Percentiles rank a stretch among this genome's conserved stretches.
phyloP scores from a whole-genome alignment of 2,113 vertebrate genomes.

The Elanoides forficatus region DNA sequence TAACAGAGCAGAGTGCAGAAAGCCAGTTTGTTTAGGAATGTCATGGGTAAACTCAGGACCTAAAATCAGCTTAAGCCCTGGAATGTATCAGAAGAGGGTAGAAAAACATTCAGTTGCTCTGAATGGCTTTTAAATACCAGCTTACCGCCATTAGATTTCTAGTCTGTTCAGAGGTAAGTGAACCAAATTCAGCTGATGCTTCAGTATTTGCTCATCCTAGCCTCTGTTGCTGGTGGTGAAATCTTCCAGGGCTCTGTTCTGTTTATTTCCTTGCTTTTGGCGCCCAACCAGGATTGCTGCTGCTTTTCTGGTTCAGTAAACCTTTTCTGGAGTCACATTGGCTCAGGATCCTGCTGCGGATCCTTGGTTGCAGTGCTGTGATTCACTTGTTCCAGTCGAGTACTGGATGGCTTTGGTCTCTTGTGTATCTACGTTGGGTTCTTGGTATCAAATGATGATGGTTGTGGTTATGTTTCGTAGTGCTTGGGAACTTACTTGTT shows the following conservation, averaged over 20 bases:
- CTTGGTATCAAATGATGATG: not conserved
- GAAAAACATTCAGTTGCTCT: not conserved
- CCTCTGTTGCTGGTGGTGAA: constrained; percentile 1
- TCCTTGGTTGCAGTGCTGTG: constrained; percentile 7
- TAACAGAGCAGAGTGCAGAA: not conserved
- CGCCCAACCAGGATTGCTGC: constrained; percentile 26
- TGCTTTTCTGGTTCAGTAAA: constrained; percentile 62
- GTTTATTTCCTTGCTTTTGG: constrained; percentile 52
- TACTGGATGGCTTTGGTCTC: not conserved
- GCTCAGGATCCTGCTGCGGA: constrained; percentile 44
- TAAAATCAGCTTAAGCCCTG: not conserved
- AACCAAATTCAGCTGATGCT: not conserved
- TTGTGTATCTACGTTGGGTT: not conserved
- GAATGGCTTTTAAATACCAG: not conserved
- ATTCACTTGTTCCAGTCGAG: constrained; percentile 40
- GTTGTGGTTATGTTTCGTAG: not conserved
- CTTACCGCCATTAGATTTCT: not conserved
- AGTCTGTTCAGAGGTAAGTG: not conserved
- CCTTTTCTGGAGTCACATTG: constrained; percentile 56
- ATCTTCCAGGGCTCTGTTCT: constrained; percentile 31
- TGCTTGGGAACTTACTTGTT: not conserved
- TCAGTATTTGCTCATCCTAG: not conserved
- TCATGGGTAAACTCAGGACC: not conserved
- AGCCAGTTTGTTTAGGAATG: not conserved
- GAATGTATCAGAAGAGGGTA: not conserved